phyloP scores from a whole-genome alignment of 1,140 invertebrate genomes.

The Limonius californicus region DNA sequence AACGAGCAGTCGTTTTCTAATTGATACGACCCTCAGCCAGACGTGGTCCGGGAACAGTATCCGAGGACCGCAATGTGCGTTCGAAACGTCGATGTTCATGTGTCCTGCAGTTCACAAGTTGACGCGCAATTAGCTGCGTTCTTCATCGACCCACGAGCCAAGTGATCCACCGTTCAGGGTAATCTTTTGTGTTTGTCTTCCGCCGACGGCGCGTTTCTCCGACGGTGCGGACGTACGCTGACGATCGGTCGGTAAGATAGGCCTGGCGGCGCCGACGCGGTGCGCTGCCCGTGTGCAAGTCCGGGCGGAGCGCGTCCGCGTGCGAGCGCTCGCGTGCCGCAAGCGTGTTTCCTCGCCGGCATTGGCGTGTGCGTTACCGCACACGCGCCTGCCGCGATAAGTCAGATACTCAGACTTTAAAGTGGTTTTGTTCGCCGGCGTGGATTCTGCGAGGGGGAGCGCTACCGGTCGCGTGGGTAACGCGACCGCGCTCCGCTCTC shows the following conservation, averaged over 20 bases:
- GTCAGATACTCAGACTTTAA: too few species aligned
- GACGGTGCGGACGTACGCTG: background rate
- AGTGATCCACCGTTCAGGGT: constrained; percentile 67
- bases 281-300: background rate
- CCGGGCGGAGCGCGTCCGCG: background rate
- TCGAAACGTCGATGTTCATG: constrained; percentile 77
- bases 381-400: background rate
- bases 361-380: background rate
- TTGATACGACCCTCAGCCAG: constrained; percentile 59
- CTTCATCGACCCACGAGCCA: constrained; percentile 76
- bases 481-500: background rate
- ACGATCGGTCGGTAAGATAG: background rate
- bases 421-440: background rate
- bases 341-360: background rate
- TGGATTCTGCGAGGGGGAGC: background rate
- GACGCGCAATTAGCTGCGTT: constrained; percentile 76
- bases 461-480: background rate
- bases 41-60: constrained; percentile 52
- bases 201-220: background rate
- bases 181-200: constrained; percentile 31
- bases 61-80: constrained; percentile 67
- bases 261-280: background rate
- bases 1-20: too few species aligned
- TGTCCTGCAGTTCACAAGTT: constrained; percentile 77
- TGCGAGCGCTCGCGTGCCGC: background rate